Evolutionary conservation across 2,113 vertebrate species (phyloP), one percentile per base, ranked within the genome.

Genomic region (Pachypanchax playfairii): DNA sequence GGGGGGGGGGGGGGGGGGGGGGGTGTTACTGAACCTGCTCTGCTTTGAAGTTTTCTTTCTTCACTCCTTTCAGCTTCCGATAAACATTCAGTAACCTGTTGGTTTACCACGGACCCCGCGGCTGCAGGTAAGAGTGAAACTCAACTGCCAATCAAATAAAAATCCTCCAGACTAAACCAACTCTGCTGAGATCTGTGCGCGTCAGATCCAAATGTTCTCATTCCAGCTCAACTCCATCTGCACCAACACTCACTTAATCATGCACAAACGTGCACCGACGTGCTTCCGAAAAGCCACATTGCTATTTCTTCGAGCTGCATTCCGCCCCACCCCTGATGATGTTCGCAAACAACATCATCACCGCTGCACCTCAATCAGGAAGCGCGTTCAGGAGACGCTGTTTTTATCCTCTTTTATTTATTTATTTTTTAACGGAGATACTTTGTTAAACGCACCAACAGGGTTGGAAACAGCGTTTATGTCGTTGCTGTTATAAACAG

Each of bases 311-410:
- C 50, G 58, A 80, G 28, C 84, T 61, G 77, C 83, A 72, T 82
- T 65, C 85, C 77, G 89, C 90, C 85, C 89, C 90, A 89, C 90
- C 90, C 88, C 85, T n/a, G n/a, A n/a, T n/a, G n/a, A n/a, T n/a
- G n/a, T n/a, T 89, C 38, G 50, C 85, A 70, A 82, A 82, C 76
- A 86, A 35, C 85, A 85, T 55, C 89, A 60, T 50, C 88, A 50
- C 54, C 73, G 48, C 74, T 70, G 56, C 74, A 75, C 79, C 82
- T 77, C 77, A 88, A 91, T 85, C 90, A 91, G 90, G 89, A 91
- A 91, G 88, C 89, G 75, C 65, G 52, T n/a, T n/a, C n/a, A n/a
- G n/a, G 69, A 63, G 66, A 61, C 84, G 71, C 68, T 61, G 61
- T 28, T 62, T 33, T 58, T 21, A 42, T 6, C 9, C 18, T 21